phyloP scores from a whole-genome alignment of 2,113 vertebrate species.

The Nyctibius bracteatus region DNA sequence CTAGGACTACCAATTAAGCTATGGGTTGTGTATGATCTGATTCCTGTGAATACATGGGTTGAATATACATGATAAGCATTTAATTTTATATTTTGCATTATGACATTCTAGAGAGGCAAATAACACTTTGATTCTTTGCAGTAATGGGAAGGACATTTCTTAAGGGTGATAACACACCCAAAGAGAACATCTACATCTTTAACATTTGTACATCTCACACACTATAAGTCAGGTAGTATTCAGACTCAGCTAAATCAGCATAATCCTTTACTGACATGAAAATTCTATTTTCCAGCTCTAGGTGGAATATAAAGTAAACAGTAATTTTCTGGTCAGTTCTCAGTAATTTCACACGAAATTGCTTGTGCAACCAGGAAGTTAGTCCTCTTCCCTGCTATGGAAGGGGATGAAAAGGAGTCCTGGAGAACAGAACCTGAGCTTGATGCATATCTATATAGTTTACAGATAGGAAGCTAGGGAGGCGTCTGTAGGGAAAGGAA shows the following conservation, averaged over 20 bases:
- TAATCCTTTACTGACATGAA: not conserved
- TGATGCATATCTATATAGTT: not conserved
- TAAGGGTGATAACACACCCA: not conserved
- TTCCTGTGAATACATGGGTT: not conserved
- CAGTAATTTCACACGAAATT: not conserved
- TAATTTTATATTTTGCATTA: not conserved
- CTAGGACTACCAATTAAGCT: not conserved
- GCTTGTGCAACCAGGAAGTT: not conserved
- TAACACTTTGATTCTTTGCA: not conserved
- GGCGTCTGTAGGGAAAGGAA: not conserved
- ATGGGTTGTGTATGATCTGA: not conserved
- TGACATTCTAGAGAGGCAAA: not conserved
- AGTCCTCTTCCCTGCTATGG: not conserved
- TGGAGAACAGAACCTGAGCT: not conserved
- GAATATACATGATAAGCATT: not conserved
- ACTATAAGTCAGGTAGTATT: not conserved
- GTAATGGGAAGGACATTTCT: not conserved
- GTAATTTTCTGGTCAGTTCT: not conserved
- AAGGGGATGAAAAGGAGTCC: not conserved
- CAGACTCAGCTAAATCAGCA: not conserved
- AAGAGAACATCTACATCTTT: not conserved
- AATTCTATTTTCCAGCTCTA: not conserved
- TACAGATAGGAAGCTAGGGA: not conserved
- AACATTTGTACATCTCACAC: not conserved
- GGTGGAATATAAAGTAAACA: not conserved